Conservation (phyloP, 2,797 vertebrate genomes). For the Anguilla marmorata region DNA sequence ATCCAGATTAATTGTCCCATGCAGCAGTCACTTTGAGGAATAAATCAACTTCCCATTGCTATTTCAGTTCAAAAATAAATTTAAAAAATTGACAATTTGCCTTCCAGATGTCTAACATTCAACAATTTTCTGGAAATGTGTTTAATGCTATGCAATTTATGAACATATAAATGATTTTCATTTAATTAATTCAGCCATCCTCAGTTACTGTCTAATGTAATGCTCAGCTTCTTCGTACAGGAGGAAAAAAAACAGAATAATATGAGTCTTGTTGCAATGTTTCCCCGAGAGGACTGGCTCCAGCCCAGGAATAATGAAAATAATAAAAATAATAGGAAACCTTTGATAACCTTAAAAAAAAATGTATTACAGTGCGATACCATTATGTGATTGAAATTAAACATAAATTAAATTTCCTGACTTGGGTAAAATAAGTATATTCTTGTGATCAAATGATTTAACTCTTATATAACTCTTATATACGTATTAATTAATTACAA, state of each 20-base stretch:
- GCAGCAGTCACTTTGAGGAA: conserved; percentile 41
- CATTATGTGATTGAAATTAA: neutral
- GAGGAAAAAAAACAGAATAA: neutral
- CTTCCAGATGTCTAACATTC: conserved; percentile 52
- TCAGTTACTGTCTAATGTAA: conserved; percentile 1
- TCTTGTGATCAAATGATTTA: neutral
- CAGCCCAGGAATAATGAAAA: neutral
- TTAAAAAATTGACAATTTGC: conserved; percentile 37
- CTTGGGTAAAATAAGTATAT: neutral
- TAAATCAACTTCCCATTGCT: conserved; percentile 39
- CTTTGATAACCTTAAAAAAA: neutral
- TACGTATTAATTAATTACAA: too few species aligned
- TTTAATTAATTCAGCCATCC: conserved; percentile 50
- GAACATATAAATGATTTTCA: conserved; percentile 47
- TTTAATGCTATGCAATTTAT: conserved; percentile 47
- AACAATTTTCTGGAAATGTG: conserved; percentile 40
- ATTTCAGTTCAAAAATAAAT: conserved; percentile 24
- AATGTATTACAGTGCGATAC: neutral
- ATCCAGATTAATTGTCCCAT: conserved; percentile 42
- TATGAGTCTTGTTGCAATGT: neutral
- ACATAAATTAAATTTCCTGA: neutral
- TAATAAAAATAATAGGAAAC: neutral
- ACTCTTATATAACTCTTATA: too few species aligned
- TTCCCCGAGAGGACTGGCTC: neutral
- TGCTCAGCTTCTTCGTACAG: neutral